Evolutionary conservation across 2,113 vertebrate genomes (phyloP).

Genomic region (Empidonax traillii): DNA sequence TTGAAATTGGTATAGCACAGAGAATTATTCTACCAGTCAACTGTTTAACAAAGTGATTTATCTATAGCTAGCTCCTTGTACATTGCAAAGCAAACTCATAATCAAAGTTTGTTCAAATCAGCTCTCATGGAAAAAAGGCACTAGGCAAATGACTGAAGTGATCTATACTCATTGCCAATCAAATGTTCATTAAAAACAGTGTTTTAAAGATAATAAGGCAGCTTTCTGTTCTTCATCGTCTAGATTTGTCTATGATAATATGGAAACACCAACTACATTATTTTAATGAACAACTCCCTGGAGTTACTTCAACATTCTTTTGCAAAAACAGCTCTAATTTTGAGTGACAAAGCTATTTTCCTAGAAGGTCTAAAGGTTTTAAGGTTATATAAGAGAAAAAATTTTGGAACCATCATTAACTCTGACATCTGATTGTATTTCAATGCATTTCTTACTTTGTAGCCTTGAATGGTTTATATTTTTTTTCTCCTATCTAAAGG

Average conservation of each 20-base stretch:
- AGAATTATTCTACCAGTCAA: not conserved
- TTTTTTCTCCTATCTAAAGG: conserved; percentile 44
- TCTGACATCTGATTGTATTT: conserved; percentile 57
- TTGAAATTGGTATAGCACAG: not conserved
- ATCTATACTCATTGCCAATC: not conserved
- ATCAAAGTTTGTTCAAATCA: not conserved
- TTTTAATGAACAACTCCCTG: not conserved
- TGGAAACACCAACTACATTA: not conserved
- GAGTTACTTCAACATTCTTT: not conserved
- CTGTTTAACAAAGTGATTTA: not conserved
- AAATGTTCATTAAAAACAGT: not conserved
- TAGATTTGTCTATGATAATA: not conserved
- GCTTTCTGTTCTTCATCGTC: not conserved
- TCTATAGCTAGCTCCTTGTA: not conserved
- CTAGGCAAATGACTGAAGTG: not conserved
- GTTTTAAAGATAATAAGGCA: not conserved
- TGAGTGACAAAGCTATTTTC: not conserved
- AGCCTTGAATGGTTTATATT: conserved; percentile 47
- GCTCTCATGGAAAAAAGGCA: not conserved
- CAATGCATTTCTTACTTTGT: conserved; percentile 48
- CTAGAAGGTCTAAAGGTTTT: not conserved
- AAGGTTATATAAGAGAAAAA: not conserved
- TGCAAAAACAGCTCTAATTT: not conserved
- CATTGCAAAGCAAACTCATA: not conserved
- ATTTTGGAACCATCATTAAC: conserved; percentile 46